Evolutionary conservation across 2,888 invertebrate genomes (phyloP), one percentile per base, ranked within the genome.

Genomic region (Rhagonycha lutea): DNA sequence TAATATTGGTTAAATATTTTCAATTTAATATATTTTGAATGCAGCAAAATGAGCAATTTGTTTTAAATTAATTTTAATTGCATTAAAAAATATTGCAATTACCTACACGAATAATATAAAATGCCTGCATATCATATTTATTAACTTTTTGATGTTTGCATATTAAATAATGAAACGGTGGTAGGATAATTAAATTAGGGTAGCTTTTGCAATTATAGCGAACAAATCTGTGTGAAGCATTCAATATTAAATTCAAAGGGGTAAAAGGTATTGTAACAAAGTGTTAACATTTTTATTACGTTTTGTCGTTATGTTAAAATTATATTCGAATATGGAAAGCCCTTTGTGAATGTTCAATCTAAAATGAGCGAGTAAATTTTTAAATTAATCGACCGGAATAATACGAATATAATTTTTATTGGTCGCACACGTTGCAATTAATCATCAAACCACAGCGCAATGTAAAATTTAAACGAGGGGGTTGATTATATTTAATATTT

Each of bases 171-270:
- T 81, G 83, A 84, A 84, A 84, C 83, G n/a, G 26, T 81, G 82
- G 80, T 81, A 80, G 80, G 75, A 79, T 84, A 84, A 84, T 85
- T 84, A 81, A 84, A 84, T 84, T 83, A 84, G 80, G 81, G 80
- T 80, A 73, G 81, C 82, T 83, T 83, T 82, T 65, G 81, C 81
- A 80, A 80, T 82, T 83, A 78, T 76, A 81, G 69, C 67, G 61
- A 69, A 69, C 24, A 63, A 61, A 28, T 65, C 69, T 71, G 65
- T 69, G 28, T 68, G 65, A 68, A 28, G 32, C 70, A 24, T 32
- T 61, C 69, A 29, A 29, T 70, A 61, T 68, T 18, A 73, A 70
- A 79, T 77, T 79, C 78, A 79, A 79, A 79, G 76, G 79, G 80
- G 79, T 73, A 72, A 73, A n/a, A 77, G 65, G 74, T 68, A 69